Evolutionary conservation across 2,113 vertebrate genomes (phyloP), one percentile per base, ranked within the genome.

Genomic region (Gracilinanus agilis): DNA sequence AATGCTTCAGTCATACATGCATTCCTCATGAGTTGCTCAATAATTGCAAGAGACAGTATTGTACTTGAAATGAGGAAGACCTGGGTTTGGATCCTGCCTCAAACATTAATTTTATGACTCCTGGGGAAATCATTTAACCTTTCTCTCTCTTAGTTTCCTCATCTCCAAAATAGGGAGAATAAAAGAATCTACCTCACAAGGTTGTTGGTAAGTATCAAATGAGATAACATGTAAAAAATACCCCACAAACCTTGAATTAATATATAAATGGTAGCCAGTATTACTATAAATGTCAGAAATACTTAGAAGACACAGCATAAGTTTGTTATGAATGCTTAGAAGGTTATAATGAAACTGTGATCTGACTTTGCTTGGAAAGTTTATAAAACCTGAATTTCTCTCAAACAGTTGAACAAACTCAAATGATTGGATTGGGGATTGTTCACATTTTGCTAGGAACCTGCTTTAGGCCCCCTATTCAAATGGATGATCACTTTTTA

Each of bases 381-480:
- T 54, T 24, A 9, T 90, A 21, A 40, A 56, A 58, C 61, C 24
- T 34, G 29, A 75, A 54, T 91, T 83, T 94, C 34, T n/a, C 6
- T 89, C 75, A 23, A 91, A 89, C 53, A 75, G 49, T 25, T 10
- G 34, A 40, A 58, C 90, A 53, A 91, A 16, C 29, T 92, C 55
- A 92, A 95, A 91, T 90, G 55, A 9, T 11, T 55, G 0, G 23
- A 12, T 88, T n/a, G 90, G 93, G 44, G 53, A 93, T 88, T 92
- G 44, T 21, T 49, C 25, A 94, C 54, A 40, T 93, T 21, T 53
- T 90, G 10, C 89, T 92, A 27, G 44, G 90, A 95, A 93, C 54
- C 55, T 90, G 53, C 1, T 90, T 89, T 29, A 2, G 16, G 10
- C 92, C 93, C 91, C 92, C 16, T 67, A 10, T 93, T 95, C 27